Percentiles rank a stretch among this genome's conserved stretches.
phyloP scores from a whole-genome alignment of 23 tunicate genomes.

The Styela plicata region DNA sequence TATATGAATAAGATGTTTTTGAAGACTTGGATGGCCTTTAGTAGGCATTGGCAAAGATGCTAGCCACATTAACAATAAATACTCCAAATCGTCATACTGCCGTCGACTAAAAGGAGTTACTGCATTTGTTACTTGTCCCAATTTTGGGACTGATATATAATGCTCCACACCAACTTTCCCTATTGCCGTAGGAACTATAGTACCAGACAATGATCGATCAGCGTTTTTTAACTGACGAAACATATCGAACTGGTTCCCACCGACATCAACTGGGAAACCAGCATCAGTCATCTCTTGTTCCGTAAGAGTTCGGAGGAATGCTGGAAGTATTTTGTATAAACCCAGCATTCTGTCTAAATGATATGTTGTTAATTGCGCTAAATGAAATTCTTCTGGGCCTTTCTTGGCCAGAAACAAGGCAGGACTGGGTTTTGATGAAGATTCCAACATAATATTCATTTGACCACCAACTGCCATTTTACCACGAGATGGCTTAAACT shows the following conservation, averaged over 20 bases:
- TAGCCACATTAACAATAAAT: conserved; percentile 56
- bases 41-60: conserved; percentile 74
- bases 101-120: conserved; percentile 80
- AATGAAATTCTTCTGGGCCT: conserved; percentile 79
- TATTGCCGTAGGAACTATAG: conserved; percentile 46
- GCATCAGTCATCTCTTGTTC: conserved; percentile 62
- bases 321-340: conserved; percentile 71
- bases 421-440: conserved; percentile 1
- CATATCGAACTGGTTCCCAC: conserved; percentile 86
- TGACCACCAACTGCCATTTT: conserved; percentile 84
- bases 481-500: conserved; percentile 79
- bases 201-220: conserved; percentile 73
- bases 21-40: conserved; percentile 70
- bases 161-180: conserved; percentile 57
- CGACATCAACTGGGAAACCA: conserved; percentile 89
- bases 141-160: conserved; percentile 69
- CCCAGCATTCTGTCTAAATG: conserved; percentile 84
- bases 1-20: conserved; percentile 56
- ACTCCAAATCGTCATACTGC: conserved; percentile 89
- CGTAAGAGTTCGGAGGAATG: conserved; percentile 50
- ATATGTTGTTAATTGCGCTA: conserved; percentile 57
- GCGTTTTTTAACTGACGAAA: conserved; percentile 65
- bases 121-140: conserved; percentile 69
- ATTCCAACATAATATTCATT: conserved; percentile 46
- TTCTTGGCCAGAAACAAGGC: conserved; percentile 72